Base-by-base conservation (phyloP, 2,888 invertebrate genomes). In the Cryptocephalus primarius region DNA sequence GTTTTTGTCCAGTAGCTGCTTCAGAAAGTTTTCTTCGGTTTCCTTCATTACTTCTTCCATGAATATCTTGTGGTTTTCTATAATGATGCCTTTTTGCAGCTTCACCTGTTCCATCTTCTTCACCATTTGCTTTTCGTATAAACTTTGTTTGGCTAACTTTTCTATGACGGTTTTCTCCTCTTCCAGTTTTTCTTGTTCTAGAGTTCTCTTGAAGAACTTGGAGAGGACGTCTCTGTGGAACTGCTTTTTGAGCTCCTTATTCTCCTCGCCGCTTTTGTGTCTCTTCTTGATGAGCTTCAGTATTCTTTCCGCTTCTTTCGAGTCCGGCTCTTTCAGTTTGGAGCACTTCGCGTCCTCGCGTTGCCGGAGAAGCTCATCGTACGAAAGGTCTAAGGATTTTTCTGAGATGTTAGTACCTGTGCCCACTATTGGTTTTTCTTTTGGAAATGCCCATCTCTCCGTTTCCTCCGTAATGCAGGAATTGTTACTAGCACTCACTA, bases 121-220 rank as follows among this genome's bases (percentile, higher is more conserved):
- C 41, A 77, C 72, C 70, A 83, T 77, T 64, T 78, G 78, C 61
- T 81, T 82, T 59, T 83, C 83, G 62, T 78, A 81, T 40, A 75
- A 71, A 1, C 81, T 79, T 49, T 82, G 72, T 57, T 77, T 77
- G 62, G 80, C 64, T 4, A 81, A 72, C 55, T 77, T 78, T 46
- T 72, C 72, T 0, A 76, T 73, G 9, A 82, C 66, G 10, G 72
- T 68, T 39, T 67, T 66, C 51, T 79, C 76, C 31, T 75, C 64
- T 51, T 72, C 71, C 9, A 63, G 61, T 57, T 78, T 77, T 63
- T 79, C 75, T 58, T 75, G 73, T 13, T 66, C 65, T 38, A 75
- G 61, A 22, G 78, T 67, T 51, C 70, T 66, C 41, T 76, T 72
- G 79, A 79, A 79, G 42, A 80, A 56, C 8, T 74, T 55, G 3